Evolutionary conservation across 1,140 invertebrate genomes (phyloP).

Genomic region (Brachionus manjavacas): DNA sequence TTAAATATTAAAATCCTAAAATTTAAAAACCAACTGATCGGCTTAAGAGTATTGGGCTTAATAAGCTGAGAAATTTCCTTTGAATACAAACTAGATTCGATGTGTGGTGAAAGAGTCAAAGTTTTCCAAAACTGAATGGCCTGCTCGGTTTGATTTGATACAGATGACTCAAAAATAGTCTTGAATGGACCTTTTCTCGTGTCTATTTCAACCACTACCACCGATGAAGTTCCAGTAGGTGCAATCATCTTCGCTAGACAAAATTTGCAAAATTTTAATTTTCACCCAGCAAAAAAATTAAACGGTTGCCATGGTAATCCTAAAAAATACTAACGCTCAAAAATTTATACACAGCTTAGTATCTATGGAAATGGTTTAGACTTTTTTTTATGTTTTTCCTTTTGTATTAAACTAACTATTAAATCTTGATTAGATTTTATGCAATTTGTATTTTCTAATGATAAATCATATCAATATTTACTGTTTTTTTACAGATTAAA

Average conservation of each 20-base stretch:
- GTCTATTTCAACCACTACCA: conserved; percentile 41
- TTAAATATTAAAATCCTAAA: not conserved
- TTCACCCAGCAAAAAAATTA: not conserved
- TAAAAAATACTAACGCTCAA: not conserved
- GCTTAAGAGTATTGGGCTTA: not conserved
- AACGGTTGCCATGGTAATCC: not conserved
- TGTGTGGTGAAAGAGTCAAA: conserved; percentile 17
- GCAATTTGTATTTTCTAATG: not conserved
- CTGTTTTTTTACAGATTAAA: not conserved
- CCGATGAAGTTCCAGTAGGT: not conserved
- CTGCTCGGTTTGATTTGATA: conserved; percentile 19
- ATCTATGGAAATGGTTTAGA: not conserved
- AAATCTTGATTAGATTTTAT: not conserved
- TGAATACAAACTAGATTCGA: conserved; percentile 40
- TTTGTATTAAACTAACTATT: not conserved
- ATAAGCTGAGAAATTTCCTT: conserved; percentile 33
- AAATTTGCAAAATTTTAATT: conserved; percentile 14
- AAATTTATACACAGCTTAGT: not conserved
- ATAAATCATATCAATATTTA: not conserved
- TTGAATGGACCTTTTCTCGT: conserved; percentile 11
- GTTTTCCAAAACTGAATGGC: conserved; percentile 41
- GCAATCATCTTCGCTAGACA: not conserved
- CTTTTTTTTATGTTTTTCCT: not conserved
- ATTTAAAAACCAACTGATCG: not conserved
- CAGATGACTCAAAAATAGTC: conserved; percentile 23